Evolutionary conservation across 2,797 vertebrate species (phyloP).

Genomic region (Carapus acus): DNA sequence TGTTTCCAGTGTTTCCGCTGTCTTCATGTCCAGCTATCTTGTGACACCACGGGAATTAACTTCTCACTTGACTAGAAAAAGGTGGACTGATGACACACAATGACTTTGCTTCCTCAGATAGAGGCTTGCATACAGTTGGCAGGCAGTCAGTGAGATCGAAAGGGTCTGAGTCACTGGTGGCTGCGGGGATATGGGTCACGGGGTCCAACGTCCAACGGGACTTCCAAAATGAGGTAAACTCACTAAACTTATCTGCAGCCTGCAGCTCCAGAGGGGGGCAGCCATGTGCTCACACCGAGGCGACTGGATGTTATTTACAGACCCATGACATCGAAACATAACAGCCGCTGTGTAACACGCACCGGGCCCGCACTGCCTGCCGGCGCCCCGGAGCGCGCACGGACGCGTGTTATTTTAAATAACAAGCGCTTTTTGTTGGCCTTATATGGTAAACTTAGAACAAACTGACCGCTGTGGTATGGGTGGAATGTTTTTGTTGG

Average conservation of each 20-base stretch:
- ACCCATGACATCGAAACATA: slow-evolving; percentile 54
- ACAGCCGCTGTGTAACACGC: slow-evolving; percentile 46
- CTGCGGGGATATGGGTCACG: no score
- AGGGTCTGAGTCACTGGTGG: slow-evolving; percentile 13
- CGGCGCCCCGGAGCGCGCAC: background rate
- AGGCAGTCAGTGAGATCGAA: background rate
- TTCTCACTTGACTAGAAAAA: no score
- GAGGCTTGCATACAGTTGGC: background rate
- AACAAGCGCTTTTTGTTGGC: background rate
- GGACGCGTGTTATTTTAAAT: background rate
- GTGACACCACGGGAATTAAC: no score
- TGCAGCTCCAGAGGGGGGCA: slow-evolving; percentile 16
- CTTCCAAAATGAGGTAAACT: slow-evolving; percentile 42
- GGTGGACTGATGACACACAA: no score
- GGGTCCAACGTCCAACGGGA: slow-evolving; percentile 12
- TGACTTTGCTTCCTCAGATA: no score
- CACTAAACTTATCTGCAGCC: slow-evolving; percentile 44
- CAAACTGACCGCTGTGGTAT: background rate
- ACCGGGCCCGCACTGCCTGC: background rate
- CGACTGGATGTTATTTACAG: slow-evolving; percentile 53
- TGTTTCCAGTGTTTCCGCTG: no score
- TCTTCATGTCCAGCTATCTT: no score
- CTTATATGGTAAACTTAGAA: slow-evolving; percentile 25
- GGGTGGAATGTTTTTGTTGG: no score
- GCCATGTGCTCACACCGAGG: slow-evolving; percentile 26